phyloP scores from a whole-genome alignment of 2,797 vertebrate genomes.

The Telmatherina bonti region DNA sequence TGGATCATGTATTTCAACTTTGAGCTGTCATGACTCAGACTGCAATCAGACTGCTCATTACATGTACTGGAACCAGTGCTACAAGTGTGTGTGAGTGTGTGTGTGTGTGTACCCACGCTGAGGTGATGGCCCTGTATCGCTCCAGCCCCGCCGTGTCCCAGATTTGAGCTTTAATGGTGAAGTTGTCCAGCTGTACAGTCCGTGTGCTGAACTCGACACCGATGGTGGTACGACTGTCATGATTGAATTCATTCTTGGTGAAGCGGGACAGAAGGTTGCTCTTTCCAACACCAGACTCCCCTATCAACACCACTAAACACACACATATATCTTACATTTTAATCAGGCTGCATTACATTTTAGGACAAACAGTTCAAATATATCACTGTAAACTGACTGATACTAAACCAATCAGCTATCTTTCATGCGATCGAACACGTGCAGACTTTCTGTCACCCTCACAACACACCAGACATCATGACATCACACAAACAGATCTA shows the following conservation, averaged over 20 bases:
- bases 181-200: conserved; percentile 91
- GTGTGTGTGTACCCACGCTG: conserved; percentile 87
- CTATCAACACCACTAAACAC: conserved; percentile 93
- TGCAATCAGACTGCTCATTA: neutral
- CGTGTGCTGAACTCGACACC: conserved; percentile 98
- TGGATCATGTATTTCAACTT: neutral
- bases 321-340: neutral
- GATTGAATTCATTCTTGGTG: conserved; percentile 96
- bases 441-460: conserved; percentile 38
- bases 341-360: neutral
- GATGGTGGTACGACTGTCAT: conserved; percentile 97
- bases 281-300: conserved; percentile 97
- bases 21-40: neutral
- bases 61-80: conserved; percentile 10
- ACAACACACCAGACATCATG: conserved; percentile 11
- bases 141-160: conserved; percentile 98
- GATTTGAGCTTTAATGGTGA: conserved; percentile 97
- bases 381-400: neutral
- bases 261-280: conserved; percentile 96
- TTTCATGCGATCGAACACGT: conserved; percentile 8
- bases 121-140: conserved; percentile 97
- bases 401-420: neutral
- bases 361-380: neutral
- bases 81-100: conserved; percentile 19
- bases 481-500: conserved; percentile 48